Base-by-base conservation (phyloP, 1,140 invertebrate species). In the Mamestra configurata region DNA sequence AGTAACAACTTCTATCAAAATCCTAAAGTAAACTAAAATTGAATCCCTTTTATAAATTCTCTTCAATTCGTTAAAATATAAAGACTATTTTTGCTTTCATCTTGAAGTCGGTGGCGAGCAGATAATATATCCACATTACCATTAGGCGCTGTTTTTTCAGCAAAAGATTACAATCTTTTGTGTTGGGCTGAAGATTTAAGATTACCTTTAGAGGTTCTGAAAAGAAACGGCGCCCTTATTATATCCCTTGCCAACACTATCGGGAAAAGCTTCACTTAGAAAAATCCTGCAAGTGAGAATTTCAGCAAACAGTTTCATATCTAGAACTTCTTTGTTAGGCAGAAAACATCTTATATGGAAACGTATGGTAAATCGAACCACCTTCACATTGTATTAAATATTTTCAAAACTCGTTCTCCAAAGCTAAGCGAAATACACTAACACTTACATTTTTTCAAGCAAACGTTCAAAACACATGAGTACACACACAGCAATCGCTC, bases 81-180 rank as follows among this genome's bases (percentile, higher is more conserved):
- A 35, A 27, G 15, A n/a, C 4, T 8, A 40, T 40, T 43, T 66
- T 43, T 40, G 31, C 37, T 66, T 43, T 40, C 37, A 11, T 66
- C 61, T 66, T 11, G 3, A n/a, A 20, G 31, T 4, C 22, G 6
- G 24, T 59, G 4, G n/a, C 35, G 61, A 35, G 8, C 2, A 5
- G 20, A 31, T 31, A 31, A 31, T 31, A 43, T 37, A 64, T 37
- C 31, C 59, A 64, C 31, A 64, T 64, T 64, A 37, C n/a, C 27
- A 11, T 37, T 22, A 66, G 10, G 37, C 18, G 35, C 35, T 66
- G 61, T 61, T 61, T 61, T 46, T 61, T 66, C 31, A 22, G 18
- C 7, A 43, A 18, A 43, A 20, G 6, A 43, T 43, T 40, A 40
- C 18, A 10, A 66, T 66, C 35, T 43, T 59, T 40, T 37, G 18